Evolutionary conservation across 1,140 invertebrate genomes (phyloP), one percentile per base, ranked within the genome.

Genomic region (Gonatopus flavifemur): DNA sequence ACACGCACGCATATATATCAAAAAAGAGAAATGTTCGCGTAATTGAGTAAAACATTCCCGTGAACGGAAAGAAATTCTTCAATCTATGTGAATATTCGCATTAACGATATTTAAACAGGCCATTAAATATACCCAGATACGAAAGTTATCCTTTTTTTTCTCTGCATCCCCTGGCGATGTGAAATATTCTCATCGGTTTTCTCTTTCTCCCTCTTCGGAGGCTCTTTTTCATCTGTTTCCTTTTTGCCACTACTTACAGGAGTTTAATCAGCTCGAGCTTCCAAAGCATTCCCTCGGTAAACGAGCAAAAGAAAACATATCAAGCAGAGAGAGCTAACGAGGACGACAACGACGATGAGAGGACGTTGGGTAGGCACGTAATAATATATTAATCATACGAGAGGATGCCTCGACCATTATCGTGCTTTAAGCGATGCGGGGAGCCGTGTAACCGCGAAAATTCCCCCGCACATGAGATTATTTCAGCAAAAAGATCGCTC

Each of bases 391-490:
- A 59, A 59, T 55, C 53, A 44, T 39, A 36, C 49, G 37, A 47
- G 48, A 42, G 42, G 37, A 47, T 33, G n/a, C n/a, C n/a, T 30
- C 33, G 32, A 46, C 49, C 41, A 59, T 52, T 56, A 56, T 59
- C 49, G 57, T 40, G 22, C 39, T 33, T 19, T 39, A 35, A 15
- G 31, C 51, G 41, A 40, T 37, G 33, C 37, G 44, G 31, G 30
- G 53, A 37, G 15, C 45, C 37, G 37, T 40, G 45, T 54, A 60
- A 57, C 45, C 37, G 37, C 44, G 45, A 57, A 60, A 57, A 60
- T 57, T 48, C 51, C 49, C 41, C 16, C 41, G 41, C n/a, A n/a
- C n/a, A n/a, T 45, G 50, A 57, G 57, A 63, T 63, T 59, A 62
- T 59, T 55, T 53, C 32, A 35, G 30, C 57, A 63, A 60, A 63